Conservation (phyloP, 2,113 vertebrate species). For the Maylandia zebra region DNA sequence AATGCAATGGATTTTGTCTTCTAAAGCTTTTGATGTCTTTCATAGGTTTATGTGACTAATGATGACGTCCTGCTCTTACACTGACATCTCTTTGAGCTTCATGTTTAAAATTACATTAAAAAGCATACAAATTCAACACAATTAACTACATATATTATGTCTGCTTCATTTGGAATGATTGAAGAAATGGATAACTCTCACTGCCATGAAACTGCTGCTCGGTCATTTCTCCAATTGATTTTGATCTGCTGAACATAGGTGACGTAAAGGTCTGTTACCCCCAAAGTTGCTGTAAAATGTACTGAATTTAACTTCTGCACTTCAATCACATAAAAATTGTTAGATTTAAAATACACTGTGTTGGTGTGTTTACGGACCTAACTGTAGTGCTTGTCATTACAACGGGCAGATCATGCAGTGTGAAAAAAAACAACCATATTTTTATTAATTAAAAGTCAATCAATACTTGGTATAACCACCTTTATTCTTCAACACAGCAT, state of each 20-base stretch:
- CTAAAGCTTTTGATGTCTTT: neutral
- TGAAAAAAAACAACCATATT: accelerated
- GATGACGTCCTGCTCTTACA: neutral
- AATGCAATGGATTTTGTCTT: neutral
- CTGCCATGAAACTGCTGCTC: neutral
- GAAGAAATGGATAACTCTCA: neutral
- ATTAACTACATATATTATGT: neutral
- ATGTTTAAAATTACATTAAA: neutral
- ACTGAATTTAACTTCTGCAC: neutral
- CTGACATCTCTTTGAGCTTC: neutral
- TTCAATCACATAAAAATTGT: neutral
- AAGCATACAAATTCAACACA: neutral
- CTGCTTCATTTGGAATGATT: neutral
- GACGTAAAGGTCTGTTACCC: neutral
- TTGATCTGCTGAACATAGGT: neutral
- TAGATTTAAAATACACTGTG: neutral
- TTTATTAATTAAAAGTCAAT: neutral
- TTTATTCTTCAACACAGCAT: neutral
- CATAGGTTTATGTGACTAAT: neutral
- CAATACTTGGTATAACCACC: neutral
- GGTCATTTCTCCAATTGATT: neutral
- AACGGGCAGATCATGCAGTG: neutral
- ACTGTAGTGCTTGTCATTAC: neutral
- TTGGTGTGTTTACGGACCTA: neutral
- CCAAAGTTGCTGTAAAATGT: neutral